Conservation (phyloP, 2,888 invertebrate species). For the Danaus chrysippus region DNA sequence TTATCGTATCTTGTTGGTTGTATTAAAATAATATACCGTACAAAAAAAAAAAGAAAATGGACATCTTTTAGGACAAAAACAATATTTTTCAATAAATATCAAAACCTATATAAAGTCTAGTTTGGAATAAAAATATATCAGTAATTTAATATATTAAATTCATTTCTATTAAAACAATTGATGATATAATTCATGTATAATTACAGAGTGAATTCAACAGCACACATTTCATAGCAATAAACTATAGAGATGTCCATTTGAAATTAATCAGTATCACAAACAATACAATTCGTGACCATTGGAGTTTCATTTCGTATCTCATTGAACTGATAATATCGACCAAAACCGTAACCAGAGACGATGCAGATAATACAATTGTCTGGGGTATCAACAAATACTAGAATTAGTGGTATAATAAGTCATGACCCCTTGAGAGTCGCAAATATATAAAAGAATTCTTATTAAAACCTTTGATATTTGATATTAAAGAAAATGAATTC, state of each 20-base stretch:
- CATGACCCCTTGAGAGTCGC: too few species aligned
- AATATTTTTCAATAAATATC: too few species aligned
- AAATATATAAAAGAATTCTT: too few species aligned
- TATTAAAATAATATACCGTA: constrained; percentile 13
- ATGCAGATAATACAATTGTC: too few species aligned
- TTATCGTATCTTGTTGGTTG: constrained; percentile 11
- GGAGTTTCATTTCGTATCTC: constrained; percentile 58
- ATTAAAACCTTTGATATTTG: too few species aligned
- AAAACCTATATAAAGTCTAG: too few species aligned
- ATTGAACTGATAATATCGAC: constrained; percentile 54
- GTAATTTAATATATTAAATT: background rate
- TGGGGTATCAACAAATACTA: too few species aligned
- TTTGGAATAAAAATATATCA: too few species aligned
- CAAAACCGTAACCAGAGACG: constrained; percentile 11
- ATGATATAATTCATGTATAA: background rate
- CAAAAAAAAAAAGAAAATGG: constrained; percentile 8
- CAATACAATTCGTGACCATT: constrained; percentile 38
- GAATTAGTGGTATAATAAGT: too few species aligned
- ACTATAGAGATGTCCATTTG: constrained; percentile 6
- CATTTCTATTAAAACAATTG: background rate
- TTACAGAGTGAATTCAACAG: background rate
- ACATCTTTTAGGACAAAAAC: too few species aligned
- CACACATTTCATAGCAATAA: background rate
- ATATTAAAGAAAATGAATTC: too few species aligned
- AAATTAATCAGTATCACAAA: constrained; percentile 23